These are phyloP conservation scores for Amphiura filiformis DNA, from an alignment of 35 echinoderm and acorn worm species.

Conservation along the genomic window DNA sequence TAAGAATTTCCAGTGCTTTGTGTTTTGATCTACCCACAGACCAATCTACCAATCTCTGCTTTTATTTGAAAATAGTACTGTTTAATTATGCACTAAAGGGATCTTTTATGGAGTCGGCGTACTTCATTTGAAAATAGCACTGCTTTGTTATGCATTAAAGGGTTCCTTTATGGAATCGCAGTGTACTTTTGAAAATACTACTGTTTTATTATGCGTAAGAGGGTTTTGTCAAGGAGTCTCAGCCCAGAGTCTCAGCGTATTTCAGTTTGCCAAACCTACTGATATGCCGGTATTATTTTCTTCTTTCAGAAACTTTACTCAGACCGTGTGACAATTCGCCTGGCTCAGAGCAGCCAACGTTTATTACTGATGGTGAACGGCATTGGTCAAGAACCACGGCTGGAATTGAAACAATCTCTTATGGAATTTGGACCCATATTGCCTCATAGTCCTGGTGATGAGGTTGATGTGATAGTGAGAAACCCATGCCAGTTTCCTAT, in stretches of 20 bases:
- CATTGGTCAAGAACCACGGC: slow-evolving; percentile 74
- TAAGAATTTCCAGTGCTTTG: too few relatives aligned
- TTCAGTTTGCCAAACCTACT: too few relatives aligned
- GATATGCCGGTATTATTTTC: too few relatives aligned
- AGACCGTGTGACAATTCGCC: slow-evolving; percentile 73
- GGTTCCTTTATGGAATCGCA: background rate
- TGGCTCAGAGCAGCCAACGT: slow-evolving; percentile 89
- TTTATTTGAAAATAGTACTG: too few relatives aligned
- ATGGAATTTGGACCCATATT: slow-evolving; percentile 98
- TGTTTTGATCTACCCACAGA: too few relatives aligned
- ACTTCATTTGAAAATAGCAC: too few relatives aligned
- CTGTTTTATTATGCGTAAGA: too few relatives aligned
- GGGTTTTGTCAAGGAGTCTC: too few relatives aligned
- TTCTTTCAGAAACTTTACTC: slow-evolving; percentile 83
- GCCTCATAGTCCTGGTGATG: slow-evolving; percentile 89
- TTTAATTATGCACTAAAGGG: too few relatives aligned
- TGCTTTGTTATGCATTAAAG: background rate
- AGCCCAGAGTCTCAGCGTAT: too few relatives aligned
- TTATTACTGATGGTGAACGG: slow-evolving; percentile 83
- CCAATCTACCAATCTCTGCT: too few relatives aligned
- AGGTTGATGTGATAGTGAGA: slow-evolving; percentile 89
- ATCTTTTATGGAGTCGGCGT: too few relatives aligned
- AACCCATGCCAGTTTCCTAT: slow-evolving; percentile 89
- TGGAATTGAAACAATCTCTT: slow-evolving; percentile 79
- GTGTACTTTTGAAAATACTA: background rate